Evolutionary conservation across 2,888 invertebrate genomes (phyloP).

Genomic region (Pachymerium ferrugineum): DNA sequence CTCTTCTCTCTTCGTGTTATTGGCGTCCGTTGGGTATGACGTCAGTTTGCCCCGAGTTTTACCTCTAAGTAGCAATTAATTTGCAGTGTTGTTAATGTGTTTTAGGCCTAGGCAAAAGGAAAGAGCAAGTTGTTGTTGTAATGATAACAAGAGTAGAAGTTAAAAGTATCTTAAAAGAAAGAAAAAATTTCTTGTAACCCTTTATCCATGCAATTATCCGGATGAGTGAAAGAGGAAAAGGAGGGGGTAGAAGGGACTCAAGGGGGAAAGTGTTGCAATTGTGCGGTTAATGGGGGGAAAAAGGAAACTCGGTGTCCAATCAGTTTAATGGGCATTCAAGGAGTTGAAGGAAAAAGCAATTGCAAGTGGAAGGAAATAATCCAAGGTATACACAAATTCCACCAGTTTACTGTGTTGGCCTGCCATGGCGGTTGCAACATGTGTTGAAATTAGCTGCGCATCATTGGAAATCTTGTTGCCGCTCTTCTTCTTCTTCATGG

Average conservation of each 20-base stretch:
- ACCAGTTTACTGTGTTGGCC: neutral
- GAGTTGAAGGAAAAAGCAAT: constrained; percentile 1
- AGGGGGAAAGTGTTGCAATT: neutral
- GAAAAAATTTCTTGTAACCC: neutral
- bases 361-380: constrained; percentile 1
- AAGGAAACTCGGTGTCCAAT: constrained; percentile 16
- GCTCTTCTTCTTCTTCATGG: no score
- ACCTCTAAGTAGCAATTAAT: constrained; percentile 9
- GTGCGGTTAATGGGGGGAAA: constrained; percentile 11
- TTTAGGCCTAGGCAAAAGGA: neutral
- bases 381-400: neutral
- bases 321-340: constrained; percentile 19
- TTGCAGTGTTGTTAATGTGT: neutral
- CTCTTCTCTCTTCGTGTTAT: neutral
- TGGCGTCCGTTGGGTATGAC: constrained; percentile 7
- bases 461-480: no score
- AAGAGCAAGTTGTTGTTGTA: neutral
- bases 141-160: neutral
- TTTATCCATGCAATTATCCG: constrained; percentile 25
- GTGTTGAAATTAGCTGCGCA: neutral
- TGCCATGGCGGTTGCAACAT: neutral
- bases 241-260: neutral
- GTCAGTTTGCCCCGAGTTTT: constrained; percentile 1
- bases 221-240: constrained; percentile 16
- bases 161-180: neutral